Conservation (phyloP, 1,140 invertebrate species). For the silkworm (Bombyx mori) region ASM3026992v2 NC_085119.1:13232001-13232500, state of each 20-base stretch:
- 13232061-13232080: constrained; percentile 37
- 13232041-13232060: constrained; percentile 4
- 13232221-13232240: constrained; percentile 52
- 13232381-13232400: constrained; percentile 16
- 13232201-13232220: constrained; percentile 15
- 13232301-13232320: constrained; percentile 44
- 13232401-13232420: constrained; percentile 22
- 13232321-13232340: constrained; percentile 10
- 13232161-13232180: constrained; percentile 38
- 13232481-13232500: no score
- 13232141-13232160: constrained; percentile 44
- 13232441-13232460: background rate
- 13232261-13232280: constrained; percentile 73
- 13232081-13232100: constrained; percentile 24
- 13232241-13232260: constrained; percentile 70
- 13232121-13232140: constrained; percentile 63
- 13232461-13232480: background rate
- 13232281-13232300: constrained; percentile 73
- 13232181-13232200: constrained; percentile 47
- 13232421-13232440: background rate
- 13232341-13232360: constrained; percentile 14
- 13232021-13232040: background rate
- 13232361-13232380: constrained; percentile 24
- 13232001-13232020: background rate
- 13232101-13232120: constrained; percentile 50